Evolutionary conservation across 2,888 invertebrate species (phyloP).

Genomic region (Megaustenia siamemsis): DNA sequence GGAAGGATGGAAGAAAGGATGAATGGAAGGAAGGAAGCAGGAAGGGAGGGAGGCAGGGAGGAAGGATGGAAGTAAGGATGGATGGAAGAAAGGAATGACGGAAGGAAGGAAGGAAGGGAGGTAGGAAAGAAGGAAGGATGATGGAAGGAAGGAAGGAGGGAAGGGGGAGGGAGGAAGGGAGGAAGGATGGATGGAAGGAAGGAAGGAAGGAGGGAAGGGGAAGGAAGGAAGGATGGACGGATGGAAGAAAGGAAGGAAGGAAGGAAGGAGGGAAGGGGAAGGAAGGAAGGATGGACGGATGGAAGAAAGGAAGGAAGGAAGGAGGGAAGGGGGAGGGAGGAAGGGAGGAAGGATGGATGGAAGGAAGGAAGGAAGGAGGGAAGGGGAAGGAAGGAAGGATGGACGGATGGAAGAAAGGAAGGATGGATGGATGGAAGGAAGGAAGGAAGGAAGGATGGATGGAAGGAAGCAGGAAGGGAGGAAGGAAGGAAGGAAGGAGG

Average conservation of each 20-base stretch:
- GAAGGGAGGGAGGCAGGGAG: background rate
- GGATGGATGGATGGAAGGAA: constrained; percentile 6
- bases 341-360: background rate
- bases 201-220: background rate
- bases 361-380: background rate
- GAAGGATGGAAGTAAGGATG: background rate
- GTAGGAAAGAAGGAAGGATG: background rate
- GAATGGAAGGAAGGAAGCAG: background rate
- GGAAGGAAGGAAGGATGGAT: constrained; percentile 16
- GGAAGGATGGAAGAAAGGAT: background rate
- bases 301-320: constrained; percentile 3
- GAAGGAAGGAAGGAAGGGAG: background rate
- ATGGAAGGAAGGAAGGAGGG: background rate
- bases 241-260: no score
- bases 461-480: background rate
- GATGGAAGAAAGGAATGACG: background rate
- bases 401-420: background rate
- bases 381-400: background rate
- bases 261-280: background rate
- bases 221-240: background rate
- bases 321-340: background rate
- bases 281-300: background rate
- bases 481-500: background rate
- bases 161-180: background rate
- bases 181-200: background rate